Percentiles rank a stretch among this genome's conserved stretches.
phyloP scores from a whole-genome alignment of 2,797 vertebrate species.

The Phoebastria nigripes region DNA sequence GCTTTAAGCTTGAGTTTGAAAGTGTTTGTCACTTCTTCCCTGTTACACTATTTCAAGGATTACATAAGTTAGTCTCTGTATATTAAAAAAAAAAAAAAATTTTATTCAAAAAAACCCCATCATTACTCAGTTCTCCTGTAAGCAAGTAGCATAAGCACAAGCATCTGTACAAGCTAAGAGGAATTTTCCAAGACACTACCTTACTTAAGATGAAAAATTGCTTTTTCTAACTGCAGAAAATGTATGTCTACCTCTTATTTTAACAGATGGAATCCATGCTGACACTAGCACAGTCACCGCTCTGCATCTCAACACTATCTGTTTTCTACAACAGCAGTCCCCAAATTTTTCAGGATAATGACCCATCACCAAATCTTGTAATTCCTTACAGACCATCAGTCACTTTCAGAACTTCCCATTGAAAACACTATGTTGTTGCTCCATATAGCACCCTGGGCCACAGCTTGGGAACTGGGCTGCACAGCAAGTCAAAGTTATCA shows the following conservation, averaged over 20 bases:
- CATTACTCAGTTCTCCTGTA: neutral
- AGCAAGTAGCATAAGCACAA: neutral
- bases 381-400: neutral
- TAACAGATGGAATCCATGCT: neutral
- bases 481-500: neutral
- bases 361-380: neutral
- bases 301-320: neutral
- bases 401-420: neutral
- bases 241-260: neutral
- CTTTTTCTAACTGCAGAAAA: neutral
- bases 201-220: neutral
- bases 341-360: neutral
- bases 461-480: neutral
- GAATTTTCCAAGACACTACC: neutral
- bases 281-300: neutral
- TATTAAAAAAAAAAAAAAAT: neutral
- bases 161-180: neutral
- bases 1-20: neutral
- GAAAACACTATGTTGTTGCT: neutral
- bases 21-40: neutral
- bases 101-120: neutral
- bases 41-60: neutral
- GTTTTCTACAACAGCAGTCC: neutral
- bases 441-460: accelerated
- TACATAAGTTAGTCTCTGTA: neutral